Evolutionary conservation across 2,888 invertebrate species (phyloP).

Genomic region (Nyleta sp.): DNA sequence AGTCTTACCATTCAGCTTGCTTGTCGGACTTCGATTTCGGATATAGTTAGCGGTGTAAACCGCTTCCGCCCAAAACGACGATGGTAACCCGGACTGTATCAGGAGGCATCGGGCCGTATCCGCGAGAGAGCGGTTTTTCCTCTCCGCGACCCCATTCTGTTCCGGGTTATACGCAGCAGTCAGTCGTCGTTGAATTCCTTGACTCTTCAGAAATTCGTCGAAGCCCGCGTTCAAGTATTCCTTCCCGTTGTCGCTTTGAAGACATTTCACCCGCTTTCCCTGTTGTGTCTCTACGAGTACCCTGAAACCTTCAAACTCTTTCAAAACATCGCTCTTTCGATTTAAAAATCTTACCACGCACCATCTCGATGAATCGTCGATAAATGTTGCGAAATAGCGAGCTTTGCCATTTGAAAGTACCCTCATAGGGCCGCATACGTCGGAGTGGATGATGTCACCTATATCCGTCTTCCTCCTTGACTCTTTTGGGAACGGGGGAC

Average conservation of each 20-base stretch:
- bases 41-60: constrained; percentile 69
- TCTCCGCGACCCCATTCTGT: constrained; percentile 72
- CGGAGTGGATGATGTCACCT: not conserved
- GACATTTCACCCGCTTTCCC: constrained; percentile 60
- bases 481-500: not conserved
- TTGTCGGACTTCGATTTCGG: constrained; percentile 69
- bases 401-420: not conserved
- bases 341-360: constrained; percentile 55
- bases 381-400: constrained; percentile 58
- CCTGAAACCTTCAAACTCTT: constrained; percentile 62
- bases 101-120: constrained; percentile 70
- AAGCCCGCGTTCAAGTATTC: constrained; percentile 66
- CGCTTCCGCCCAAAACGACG: constrained; percentile 72
- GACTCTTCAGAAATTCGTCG: constrained; percentile 61
- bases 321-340: constrained; percentile 60
- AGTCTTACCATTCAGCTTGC: constrained; percentile 43
- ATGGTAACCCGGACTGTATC: constrained; percentile 59
- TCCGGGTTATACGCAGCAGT: constrained; percentile 70
- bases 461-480: not conserved
- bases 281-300: constrained; percentile 56
- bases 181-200: constrained; percentile 66
- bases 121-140: constrained; percentile 71
- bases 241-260: constrained; percentile 66
- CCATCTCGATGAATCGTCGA: constrained; percentile 57
- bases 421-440: not conserved